Conservation (phyloP, 2,888 invertebrate genomes). For the Linyphia triangularis region DNA sequence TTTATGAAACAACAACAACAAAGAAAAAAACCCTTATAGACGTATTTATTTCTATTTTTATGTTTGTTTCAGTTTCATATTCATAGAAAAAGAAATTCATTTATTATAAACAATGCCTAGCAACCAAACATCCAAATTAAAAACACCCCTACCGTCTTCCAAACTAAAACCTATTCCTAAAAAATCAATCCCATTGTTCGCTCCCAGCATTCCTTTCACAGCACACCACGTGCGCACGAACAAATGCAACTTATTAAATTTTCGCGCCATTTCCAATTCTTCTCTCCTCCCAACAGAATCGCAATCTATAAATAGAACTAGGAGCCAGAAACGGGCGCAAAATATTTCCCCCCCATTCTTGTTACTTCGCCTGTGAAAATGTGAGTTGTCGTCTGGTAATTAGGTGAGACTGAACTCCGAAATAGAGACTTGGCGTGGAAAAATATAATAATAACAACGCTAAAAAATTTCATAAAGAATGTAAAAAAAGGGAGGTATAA, state of each 20-base stretch:
- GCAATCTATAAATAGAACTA: neutral
- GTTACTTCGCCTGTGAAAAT: constrained; percentile 26
- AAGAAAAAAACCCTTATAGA: too few relatives aligned
- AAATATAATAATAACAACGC: neutral
- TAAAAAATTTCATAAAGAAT: neutral
- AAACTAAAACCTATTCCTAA: neutral
- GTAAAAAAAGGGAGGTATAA: constrained; percentile 11
- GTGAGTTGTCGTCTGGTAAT: constrained; percentile 31
- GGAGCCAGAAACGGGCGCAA: neutral
- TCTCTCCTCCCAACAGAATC: neutral
- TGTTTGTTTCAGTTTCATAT: too few relatives aligned
- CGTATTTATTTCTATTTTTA: too few relatives aligned
- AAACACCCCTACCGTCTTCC: neutral
- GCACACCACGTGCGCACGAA: neutral
- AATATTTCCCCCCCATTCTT: neutral
- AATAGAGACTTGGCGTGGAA: neutral
- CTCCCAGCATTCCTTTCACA: neutral
- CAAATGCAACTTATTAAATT: constrained; percentile 8
- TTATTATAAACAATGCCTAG: neutral
- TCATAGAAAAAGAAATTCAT: neutral
- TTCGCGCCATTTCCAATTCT: neutral
- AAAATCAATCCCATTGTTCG: neutral
- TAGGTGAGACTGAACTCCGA: constrained; percentile 15
- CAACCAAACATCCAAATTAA: neutral
- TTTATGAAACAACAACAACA: too few relatives aligned